phyloP scores from a whole-genome alignment of 1,140 invertebrate genomes.

The Palaemon carinicauda region DNA sequence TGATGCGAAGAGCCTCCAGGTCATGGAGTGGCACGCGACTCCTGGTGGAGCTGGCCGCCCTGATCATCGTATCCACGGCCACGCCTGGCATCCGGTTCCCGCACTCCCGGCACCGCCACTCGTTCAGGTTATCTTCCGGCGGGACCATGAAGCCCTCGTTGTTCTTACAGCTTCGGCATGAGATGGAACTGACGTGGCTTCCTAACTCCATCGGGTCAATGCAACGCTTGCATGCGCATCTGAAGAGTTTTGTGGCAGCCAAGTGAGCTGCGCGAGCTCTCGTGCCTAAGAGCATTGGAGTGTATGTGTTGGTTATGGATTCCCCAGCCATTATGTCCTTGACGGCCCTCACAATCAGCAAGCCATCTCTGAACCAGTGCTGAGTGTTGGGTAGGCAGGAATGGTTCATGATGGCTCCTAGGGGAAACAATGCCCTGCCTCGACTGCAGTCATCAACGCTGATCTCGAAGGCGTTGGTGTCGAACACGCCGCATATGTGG shows the following conservation, averaged over 20 bases:
- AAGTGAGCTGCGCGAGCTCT: slow-evolving; percentile 74
- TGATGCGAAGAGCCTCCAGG: not conserved
- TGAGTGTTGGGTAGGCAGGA: slow-evolving; percentile 83
- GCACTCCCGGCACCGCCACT: slow-evolving; percentile 36
- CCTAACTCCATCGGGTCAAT: slow-evolving; percentile 60
- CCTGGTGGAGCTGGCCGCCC: not conserved
- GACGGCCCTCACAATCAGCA: slow-evolving; percentile 71
- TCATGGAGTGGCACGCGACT: not conserved
- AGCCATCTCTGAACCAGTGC: slow-evolving; percentile 70
- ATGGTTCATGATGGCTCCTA: slow-evolving; percentile 78
- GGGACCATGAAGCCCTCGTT: slow-evolving; percentile 60
- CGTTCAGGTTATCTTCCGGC: not conserved
- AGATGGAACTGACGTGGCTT: slow-evolving; percentile 60
- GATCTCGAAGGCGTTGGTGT: slow-evolving; percentile 84
- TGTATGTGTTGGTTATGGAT: slow-evolving; percentile 77
- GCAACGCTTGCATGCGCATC: slow-evolving; percentile 60
- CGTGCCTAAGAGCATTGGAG: slow-evolving; percentile 77
- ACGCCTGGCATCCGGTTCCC: not conserved
- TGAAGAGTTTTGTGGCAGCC: slow-evolving; percentile 77
- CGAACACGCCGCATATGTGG: slow-evolving; percentile 76
- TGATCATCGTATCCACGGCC: slow-evolving; percentile 15
- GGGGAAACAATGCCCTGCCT: slow-evolving; percentile 76
- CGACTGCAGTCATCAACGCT: slow-evolving; percentile 67
- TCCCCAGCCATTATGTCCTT: slow-evolving; percentile 71
- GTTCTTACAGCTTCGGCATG: slow-evolving; percentile 62